Base-by-base conservation (phyloP, 2,113 vertebrate species). In the Anarhynchus alexandrinus region DNA sequence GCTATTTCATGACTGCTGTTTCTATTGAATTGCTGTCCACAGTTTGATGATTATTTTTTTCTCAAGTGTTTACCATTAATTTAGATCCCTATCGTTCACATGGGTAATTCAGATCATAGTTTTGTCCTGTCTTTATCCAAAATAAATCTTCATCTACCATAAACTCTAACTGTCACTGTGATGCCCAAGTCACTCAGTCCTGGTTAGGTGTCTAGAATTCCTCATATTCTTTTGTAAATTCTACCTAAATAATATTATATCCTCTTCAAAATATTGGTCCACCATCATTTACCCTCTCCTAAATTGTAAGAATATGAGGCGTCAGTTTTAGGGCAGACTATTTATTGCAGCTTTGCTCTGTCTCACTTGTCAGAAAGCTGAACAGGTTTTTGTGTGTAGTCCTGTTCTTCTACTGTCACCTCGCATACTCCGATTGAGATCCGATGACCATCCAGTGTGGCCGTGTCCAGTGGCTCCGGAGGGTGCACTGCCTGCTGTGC, bases 391-490 rank as follows among this genome's bases (percentile, higher is more conserved):
- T 79, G 5, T 12, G 13, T 49, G 61, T 45, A 79, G 26, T 55
- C 30, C 42, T 52, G 20, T 23, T 69, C 38, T 78, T 79, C 38
- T 61, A 34, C 17, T 34, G 26, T 34, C 52, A 55, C 54, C 12
- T 69, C 9, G 21, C 26, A 32, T 22, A 36, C 34, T 43, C 20
- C 11, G 7, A 13, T 7, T 32, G 52, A 73, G 38, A 55, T 42
- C 29, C 4, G 1, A 42, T 18, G 27, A 34, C 21, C 36, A 40
- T 26, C 30, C 16, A 64, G 43, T 6, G 3, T 1, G 22, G 42
- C 14, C 11, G 4, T 34, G 12, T 16, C 5, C 5, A 17, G 34
- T 11, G 40, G 23, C 19, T 55, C n/a, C 0, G 0, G 38, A 51
- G 11, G 3, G 22, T 12, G 16, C 29, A 42, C 38, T 2, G 2